Percentiles rank a stretch among this genome's conserved stretches.
phyloP scores from a whole-genome alignment of 2,113 vertebrate genomes.

The Apteryx mantelli region DNA sequence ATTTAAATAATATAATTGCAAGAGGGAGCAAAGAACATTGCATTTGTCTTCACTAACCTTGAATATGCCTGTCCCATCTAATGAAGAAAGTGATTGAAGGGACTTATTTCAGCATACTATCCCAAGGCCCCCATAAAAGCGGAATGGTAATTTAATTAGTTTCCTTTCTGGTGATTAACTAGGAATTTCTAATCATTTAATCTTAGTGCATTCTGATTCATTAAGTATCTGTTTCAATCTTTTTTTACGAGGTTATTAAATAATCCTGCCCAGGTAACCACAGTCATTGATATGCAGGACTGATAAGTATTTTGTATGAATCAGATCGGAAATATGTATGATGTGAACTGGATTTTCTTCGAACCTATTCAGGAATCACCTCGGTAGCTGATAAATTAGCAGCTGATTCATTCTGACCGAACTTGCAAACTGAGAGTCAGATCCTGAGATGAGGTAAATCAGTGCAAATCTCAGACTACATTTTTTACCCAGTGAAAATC shows the following conservation, averaged over 20 bases:
- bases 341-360: not conserved
- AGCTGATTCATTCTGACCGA: not conserved
- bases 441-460: accelerated
- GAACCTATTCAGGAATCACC: not conserved
- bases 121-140: conserved; percentile 32
- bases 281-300: not conserved
- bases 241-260: conserved; percentile 37
- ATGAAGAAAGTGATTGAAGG: conserved; percentile 67
- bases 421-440: not conserved
- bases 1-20: conserved; percentile 40
- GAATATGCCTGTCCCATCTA: conserved; percentile 34
- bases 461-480: accelerated
- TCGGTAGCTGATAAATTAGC: not conserved
- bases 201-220: conserved; percentile 65
- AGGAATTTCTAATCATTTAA: conserved; percentile 65
- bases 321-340: not conserved
- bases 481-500: accelerated
- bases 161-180: conserved; percentile 73
- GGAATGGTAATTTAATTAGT: conserved; percentile 73
- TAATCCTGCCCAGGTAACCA: not conserved
- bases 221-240: conserved; percentile 57
- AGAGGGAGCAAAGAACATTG: conserved; percentile 10
- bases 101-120: conserved; percentile 16
- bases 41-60: conserved; percentile 63
- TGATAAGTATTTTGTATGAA: accelerated